Percentiles rank a stretch among this genome's conserved stretches.
Conservation (phyloP, 1,140 invertebrate genomes). For the Drosophila burlai region DNA sequence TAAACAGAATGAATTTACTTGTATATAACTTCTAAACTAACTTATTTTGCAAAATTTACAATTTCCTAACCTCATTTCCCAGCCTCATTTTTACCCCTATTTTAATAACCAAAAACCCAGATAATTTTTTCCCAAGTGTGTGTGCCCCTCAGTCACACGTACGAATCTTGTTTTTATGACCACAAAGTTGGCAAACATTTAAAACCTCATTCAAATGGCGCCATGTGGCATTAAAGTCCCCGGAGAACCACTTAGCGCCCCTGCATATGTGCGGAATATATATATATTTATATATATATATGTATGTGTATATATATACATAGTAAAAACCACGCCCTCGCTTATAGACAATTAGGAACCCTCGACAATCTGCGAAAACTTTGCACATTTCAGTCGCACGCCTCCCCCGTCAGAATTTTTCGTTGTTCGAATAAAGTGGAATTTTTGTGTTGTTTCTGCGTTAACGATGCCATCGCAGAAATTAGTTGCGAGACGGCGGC, state of each 20-base stretch:
- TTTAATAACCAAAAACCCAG: not conserved
- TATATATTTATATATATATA: not conserved
- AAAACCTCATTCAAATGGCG: conserved; percentile 54
- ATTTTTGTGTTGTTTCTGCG: not conserved
- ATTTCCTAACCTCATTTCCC: not conserved
- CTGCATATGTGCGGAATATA: conserved; percentile 7
- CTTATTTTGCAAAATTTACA: not conserved
- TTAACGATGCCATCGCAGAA: conserved; percentile 31
- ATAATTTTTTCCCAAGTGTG: not conserved
- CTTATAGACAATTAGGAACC: conserved; percentile 55
- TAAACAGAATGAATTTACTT: too few species aligned
- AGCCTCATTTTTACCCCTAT: not conserved
- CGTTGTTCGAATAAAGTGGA: not conserved
- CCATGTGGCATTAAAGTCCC: conserved; percentile 45
- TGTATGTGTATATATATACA: not conserved
- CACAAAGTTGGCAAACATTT: conserved; percentile 50
- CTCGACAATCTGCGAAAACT: conserved; percentile 55
- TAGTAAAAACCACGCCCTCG: conserved; percentile 14
- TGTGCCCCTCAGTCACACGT: conserved; percentile 6
- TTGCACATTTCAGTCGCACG: conserved; percentile 25
- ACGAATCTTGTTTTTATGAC: conserved; percentile 29
- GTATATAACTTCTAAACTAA: too few species aligned
- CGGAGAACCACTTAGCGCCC: conserved; percentile 25
- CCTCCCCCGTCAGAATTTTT: not conserved
- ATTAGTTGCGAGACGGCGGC: conserved; percentile 28